Base-by-base conservation (phyloP, 1,140 invertebrate genomes). In the Papilio glaucus region DNA sequence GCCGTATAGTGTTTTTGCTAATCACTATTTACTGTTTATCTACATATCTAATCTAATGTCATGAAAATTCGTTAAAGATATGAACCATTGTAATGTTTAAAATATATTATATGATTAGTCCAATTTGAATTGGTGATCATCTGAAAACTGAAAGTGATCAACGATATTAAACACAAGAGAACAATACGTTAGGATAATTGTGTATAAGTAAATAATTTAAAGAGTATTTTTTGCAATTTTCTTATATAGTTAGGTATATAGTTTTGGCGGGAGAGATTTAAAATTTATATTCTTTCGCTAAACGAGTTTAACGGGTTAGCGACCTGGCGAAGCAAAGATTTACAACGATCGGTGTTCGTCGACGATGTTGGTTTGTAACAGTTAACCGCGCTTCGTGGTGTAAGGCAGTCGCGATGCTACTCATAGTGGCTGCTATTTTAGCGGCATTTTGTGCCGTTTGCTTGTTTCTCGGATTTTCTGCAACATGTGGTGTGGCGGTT, bases 341-440 rank as follows among this genome's bases (percentile, higher is more conserved):
- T 49, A 37, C 24, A 39, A 49, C 67, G 42, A 10, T 78, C 80
- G 82, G 76, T 42, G 81, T 81, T 79, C 74, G 71, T 77, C 79
- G 79, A 15, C 84, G 83, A 42, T 76, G 77, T 72, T 80, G 75
- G 53, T 77, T 77, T 72, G 72, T 75, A 60, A 81, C 82, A 89
- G 86, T 92, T 75, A 79, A 81, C 73, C 86, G 90, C 86, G 77
- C 83, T 77, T 86, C 87, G 80, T 86, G 85, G 85, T 86, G 84
- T 61, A 91, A 89, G 75, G 61, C 75, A 80, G 81, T 89, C 74
- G 81, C 70, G 71, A 89, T 82, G 79, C 73, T 84, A 82, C 63
- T 87, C 60, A 76, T 72, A 15, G 49, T 79, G 24, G 62, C 84
- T 60, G 81, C 81, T 74, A 65, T 83, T 24, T 77, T 63, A 29